A percentile compares a stretch with the other conserved stretches of the same genome.
Evolutionary conservation across 2,888 invertebrate genomes (phyloP).

Genomic region (Rhodophaea formosa): DNA sequence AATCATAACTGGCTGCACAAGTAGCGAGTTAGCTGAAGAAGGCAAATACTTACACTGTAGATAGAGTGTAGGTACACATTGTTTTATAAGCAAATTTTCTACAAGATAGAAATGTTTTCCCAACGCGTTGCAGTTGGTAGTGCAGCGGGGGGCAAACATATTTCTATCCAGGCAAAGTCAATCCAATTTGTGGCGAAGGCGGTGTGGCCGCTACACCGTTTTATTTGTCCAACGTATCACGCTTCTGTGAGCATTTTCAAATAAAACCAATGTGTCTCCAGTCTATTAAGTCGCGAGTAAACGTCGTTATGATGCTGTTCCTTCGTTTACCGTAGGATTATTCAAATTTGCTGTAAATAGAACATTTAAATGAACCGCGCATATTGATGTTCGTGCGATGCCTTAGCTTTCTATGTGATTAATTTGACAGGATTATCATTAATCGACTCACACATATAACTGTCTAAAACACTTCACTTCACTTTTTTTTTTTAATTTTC

Average conservation of each 20-base stretch:
- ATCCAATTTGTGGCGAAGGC: conserved; percentile 65
- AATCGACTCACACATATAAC: too few relatives aligned
- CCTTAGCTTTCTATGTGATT: too few relatives aligned
- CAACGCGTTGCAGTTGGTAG: conserved; percentile 33
- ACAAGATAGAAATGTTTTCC: conserved; percentile 19
- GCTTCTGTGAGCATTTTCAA: conserved; percentile 35
- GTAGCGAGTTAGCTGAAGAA: background rate
- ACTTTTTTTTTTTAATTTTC: too few relatives aligned
- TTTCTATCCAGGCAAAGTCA: conserved; percentile 56
- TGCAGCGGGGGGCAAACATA: conserved; percentile 44
- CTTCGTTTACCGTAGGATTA: conserved; percentile 14
- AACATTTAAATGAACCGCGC: background rate
- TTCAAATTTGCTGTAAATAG: background rate
- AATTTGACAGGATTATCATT: too few relatives aligned
- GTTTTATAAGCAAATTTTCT: conserved; percentile 13
- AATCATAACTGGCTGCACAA: background rate
- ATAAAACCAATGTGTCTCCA: conserved; percentile 39
- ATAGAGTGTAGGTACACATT: conserved; percentile 1
- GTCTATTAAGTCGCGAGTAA: conserved; percentile 32
- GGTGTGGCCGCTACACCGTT: conserved; percentile 52
- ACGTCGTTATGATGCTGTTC: conserved; percentile 25
- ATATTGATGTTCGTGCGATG: background rate
- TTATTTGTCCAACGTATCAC: conserved; percentile 57
- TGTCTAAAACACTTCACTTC: too few relatives aligned
- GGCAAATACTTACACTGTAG: background rate